These are phyloP conservation scores for Prosapia bicincta DNA, from an alignment of 2,888 invertebrate genomes.

Conservation along the genomic window DNA sequence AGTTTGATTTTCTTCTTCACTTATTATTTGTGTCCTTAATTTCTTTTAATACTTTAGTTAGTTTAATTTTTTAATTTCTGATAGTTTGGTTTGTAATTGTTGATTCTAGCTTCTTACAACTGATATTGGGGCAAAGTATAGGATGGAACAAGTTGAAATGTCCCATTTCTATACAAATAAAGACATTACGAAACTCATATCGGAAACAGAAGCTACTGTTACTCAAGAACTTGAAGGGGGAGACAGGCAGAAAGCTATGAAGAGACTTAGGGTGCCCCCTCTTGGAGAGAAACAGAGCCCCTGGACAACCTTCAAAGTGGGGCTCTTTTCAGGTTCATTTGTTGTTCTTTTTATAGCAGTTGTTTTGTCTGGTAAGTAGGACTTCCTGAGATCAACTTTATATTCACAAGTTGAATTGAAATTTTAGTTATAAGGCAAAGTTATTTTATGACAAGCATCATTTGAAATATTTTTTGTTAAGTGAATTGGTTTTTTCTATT, in stretches of 20 bases:
- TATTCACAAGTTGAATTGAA: no score
- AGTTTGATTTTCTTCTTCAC: no score
- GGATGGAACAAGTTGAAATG: slow-evolving; percentile 73
- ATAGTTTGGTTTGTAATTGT: neutral
- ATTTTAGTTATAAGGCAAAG: no score
- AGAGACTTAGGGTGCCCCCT: slow-evolving; percentile 78
- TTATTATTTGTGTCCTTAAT: neutral
- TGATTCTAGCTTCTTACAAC: slow-evolving; percentile 56
- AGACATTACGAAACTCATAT: slow-evolving; percentile 79
- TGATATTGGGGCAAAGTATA: slow-evolving; percentile 73
- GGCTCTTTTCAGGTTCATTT: slow-evolving; percentile 79
- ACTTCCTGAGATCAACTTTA: no score
- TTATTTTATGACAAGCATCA: no score
- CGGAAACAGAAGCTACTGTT: slow-evolving; percentile 70
- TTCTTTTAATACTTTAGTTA: slow-evolving; percentile 6
- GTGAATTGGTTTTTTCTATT: no score
- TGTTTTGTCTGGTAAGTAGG: slow-evolving; percentile 64
- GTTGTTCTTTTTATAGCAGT: slow-evolving; percentile 69
- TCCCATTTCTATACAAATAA: slow-evolving; percentile 81
- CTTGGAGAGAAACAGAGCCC: slow-evolving; percentile 78
- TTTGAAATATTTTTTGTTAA: no score
- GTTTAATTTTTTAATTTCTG: slow-evolving; percentile 11
- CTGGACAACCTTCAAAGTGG: slow-evolving; percentile 81
- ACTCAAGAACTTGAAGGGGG: slow-evolving; percentile 71
- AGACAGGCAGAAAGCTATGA: slow-evolving; percentile 83